A percentile compares a stretch with the other conserved stretches of the same genome.
These are phyloP conservation scores for Zygogramma bicolorata DNA, from an alignment of 2,888 invertebrate genomes.

Conservation along the genomic window DNA sequence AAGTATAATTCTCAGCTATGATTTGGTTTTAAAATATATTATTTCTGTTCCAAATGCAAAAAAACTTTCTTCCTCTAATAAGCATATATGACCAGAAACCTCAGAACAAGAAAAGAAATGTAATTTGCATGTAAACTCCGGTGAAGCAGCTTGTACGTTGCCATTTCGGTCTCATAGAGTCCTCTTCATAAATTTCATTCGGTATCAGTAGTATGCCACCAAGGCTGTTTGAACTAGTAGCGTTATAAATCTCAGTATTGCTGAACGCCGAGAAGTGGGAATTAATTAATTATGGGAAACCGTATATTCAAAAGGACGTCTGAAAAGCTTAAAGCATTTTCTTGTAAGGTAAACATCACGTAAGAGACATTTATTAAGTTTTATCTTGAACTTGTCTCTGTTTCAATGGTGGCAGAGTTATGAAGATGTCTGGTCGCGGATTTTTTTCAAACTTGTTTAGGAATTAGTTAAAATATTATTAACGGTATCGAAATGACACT, in stretches of 20 bases:
- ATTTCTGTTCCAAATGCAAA: too few relatives aligned
- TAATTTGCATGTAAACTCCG: neutral
- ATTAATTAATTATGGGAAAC: conserved; percentile 1
- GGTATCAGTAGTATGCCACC: conserved; percentile 2
- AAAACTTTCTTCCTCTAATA: too few relatives aligned
- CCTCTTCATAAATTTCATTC: neutral
- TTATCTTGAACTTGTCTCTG: conserved; percentile 28
- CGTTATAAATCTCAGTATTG: conserved; percentile 3
- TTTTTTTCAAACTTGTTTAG: neutral
- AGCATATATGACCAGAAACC: neutral
- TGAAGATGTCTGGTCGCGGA: neutral
- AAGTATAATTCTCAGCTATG: too few relatives aligned
- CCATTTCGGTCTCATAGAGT: neutral
- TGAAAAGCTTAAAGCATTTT: conserved; percentile 35
- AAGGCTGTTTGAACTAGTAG: neutral
- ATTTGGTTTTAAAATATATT: too few relatives aligned
- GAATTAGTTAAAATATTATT: neutral
- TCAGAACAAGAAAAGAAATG: neutral
- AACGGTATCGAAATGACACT: neutral
- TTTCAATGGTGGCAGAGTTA: conserved; percentile 15
- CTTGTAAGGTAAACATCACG: conserved; percentile 36
- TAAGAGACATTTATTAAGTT: conserved; percentile 28
- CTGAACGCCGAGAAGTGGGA: neutral
- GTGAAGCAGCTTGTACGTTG: neutral
- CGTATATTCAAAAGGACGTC: conserved; percentile 2